Evolutionary conservation across 2,113 vertebrate species (phyloP).

Genomic region (Ceyx cyanopectus): DNA sequence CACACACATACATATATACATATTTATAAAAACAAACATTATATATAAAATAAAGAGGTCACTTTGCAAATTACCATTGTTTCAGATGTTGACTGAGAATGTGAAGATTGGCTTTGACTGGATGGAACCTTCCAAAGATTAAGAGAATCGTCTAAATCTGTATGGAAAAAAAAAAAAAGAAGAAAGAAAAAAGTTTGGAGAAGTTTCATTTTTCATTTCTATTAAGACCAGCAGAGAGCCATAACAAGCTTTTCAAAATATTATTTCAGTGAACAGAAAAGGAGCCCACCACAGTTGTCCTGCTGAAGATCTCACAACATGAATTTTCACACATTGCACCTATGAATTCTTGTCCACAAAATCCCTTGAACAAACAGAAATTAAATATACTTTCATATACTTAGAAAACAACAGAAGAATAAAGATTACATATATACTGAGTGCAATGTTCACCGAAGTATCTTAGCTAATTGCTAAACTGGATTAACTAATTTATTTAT

Average conservation of each 20-base stretch:
- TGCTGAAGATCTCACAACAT: not conserved
- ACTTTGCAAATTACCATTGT: constrained; percentile 82
- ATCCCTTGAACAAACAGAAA: not conserved
- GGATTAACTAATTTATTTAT: not conserved
- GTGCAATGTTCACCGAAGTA: not conserved
- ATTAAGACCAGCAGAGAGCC: not conserved
- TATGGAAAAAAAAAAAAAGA: not conserved
- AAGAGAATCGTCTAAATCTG: constrained; percentile 87
- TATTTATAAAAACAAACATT: not conserved
- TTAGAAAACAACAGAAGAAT: not conserved
- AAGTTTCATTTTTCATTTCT: not conserved
- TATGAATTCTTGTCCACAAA: not conserved
- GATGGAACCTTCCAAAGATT: constrained; percentile 81
- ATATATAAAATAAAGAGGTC: not conserved
- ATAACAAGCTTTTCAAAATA: not conserved
- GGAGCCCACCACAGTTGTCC: not conserved
- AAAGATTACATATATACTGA: not conserved
- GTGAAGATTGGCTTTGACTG: constrained; percentile 76
- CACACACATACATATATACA: too few relatives aligned
- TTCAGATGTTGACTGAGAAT: constrained; percentile 91
- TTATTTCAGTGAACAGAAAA: not conserved
- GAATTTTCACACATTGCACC: not conserved
- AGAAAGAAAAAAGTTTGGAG: not conserved
- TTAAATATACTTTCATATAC: not conserved
- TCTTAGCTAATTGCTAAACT: not conserved